Percentiles rank a stretch among this genome's conserved stretches.
phyloP scores from a whole-genome alignment of 2,113 vertebrate species.

The Dipodomys merriami region DNA sequence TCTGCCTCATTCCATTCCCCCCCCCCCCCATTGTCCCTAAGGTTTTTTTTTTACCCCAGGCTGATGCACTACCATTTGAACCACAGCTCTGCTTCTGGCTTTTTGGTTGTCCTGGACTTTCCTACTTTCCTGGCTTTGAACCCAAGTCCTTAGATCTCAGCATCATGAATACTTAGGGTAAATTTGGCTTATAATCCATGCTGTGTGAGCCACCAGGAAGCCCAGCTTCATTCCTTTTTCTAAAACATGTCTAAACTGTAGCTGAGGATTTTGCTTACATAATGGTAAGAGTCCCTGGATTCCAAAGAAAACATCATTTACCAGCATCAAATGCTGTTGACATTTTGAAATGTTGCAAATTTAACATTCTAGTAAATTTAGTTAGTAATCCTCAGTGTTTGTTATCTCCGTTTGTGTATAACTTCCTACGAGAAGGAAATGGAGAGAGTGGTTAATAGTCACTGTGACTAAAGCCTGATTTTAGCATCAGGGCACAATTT shows the following conservation, averaged over 20 bases:
- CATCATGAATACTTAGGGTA: no score
- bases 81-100: no score
- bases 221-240: neutral
- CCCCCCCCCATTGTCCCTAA: no score
- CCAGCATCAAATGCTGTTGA: neutral
- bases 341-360: constrained; percentile 42
- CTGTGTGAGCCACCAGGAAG: no score
- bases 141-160: no score
- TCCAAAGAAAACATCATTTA: neutral
- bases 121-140: no score
- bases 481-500: constrained; percentile 31
- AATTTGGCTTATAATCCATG: no score
- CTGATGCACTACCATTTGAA: no score
- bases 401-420: constrained; percentile 5
- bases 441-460: neutral
- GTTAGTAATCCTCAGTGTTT: constrained; percentile 31
- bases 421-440: constrained; percentile 60
- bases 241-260: neutral
- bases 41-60: no score
- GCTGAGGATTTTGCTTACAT: neutral
- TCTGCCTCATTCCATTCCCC: no score
- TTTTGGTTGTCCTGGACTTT: no score
- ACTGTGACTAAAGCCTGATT: neutral
- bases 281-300: neutral
- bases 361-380: constrained; percentile 27